Base-by-base conservation (phyloP, 2,888 invertebrate genomes). In the Chymomyza procnemis region DNA sequence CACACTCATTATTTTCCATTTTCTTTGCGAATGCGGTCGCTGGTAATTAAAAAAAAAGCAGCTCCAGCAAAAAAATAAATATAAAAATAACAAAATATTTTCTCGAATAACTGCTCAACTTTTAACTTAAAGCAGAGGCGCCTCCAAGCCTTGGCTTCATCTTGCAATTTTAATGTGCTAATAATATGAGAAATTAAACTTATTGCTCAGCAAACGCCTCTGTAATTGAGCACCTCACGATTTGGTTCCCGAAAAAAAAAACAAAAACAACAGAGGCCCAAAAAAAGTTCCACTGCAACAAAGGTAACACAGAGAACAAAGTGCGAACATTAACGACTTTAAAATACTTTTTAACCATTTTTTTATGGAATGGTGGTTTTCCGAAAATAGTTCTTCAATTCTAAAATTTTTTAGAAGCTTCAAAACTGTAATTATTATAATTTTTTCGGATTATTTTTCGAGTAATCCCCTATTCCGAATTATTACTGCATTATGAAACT, bases 11-110 rank as follows among this genome's bases (percentile, higher is more conserved):
- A 55, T 50, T 56, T 61, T 56, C 63, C 75, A 85, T 82, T 82
- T 82, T 79, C 83, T 79, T 85, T 85, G 87, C 83, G 66, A 81
- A 87, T 81, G 81, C 87, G 81, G 85, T 70, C 87, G 70, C 64
- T 74, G 56, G 69, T 75, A 76, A 76, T 76, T 76, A 76, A 75
- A 64, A 68, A 58, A 75, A 74, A 65, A 64, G 61, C 54, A 64
- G 66, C 74, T 52, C 59, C 60, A 64, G 19, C 50, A 14, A 50
- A 26, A 26, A 26, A 26, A 26, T 26, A 6, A 2, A 4, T 5
- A 6, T 26, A n/a, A n/a, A n/a, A n/a, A n/a, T n/a, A n/a, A n/a
- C n/a, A n/a, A n/a, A n/a, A n/a, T 26, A 6, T 26, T 26, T 26
- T 26, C 8, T 26, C 18, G 18, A 50, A 50, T 18, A 8, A 50